These are phyloP conservation scores for Synanthedon formicaeformis DNA, from an alignment of 2,888 invertebrate species.

Conservation along the genomic window DNA sequence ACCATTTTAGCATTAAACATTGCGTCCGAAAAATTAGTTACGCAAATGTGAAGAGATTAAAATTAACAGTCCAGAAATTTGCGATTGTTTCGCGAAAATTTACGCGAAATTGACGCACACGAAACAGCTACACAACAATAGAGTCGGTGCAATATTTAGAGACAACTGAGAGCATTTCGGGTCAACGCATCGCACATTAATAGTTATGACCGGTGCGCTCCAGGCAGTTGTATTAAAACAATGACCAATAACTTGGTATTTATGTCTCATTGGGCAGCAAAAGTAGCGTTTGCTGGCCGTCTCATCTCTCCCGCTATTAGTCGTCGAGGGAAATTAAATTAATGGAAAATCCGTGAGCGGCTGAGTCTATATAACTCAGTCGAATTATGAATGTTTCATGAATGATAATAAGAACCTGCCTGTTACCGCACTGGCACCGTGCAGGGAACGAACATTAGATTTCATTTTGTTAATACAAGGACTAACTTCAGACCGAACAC, in stretches of 20 bases:
- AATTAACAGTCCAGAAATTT: neutral
- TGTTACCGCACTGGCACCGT: neutral
- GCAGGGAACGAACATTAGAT: slow-evolving; percentile 9
- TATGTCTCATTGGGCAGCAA: slow-evolving; percentile 43
- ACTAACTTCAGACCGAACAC: too few relatives aligned
- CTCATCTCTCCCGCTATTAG: slow-evolving; percentile 24
- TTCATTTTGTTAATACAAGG: slow-evolving; percentile 16
- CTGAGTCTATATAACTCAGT: neutral
- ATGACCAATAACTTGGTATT: slow-evolving; percentile 60
- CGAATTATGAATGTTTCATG: neutral
- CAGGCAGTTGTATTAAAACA: slow-evolving; percentile 51
- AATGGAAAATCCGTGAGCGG: slow-evolving; percentile 8
- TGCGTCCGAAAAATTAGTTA: too few relatives aligned
- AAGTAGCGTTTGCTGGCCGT: slow-evolving; percentile 22
- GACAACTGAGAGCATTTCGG: slow-evolving; percentile 30
- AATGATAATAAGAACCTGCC: neutral
- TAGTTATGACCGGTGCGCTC: slow-evolving; percentile 34
- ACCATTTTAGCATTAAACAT: too few relatives aligned
- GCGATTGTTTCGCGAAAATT: neutral
- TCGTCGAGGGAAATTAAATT: slow-evolving; percentile 12
- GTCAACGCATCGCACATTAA: slow-evolving; percentile 47
- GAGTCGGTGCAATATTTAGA: slow-evolving; percentile 16
- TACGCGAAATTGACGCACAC: neutral
- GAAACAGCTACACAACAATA: slow-evolving; percentile 11
- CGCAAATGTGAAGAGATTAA: too few relatives aligned